A percentile compares a stretch with the other conserved stretches of the same genome.
These are phyloP conservation scores for Saxidomus purpurata DNA, from an alignment of 1,140 invertebrate genomes.

Conservation along the genomic window DNA sequence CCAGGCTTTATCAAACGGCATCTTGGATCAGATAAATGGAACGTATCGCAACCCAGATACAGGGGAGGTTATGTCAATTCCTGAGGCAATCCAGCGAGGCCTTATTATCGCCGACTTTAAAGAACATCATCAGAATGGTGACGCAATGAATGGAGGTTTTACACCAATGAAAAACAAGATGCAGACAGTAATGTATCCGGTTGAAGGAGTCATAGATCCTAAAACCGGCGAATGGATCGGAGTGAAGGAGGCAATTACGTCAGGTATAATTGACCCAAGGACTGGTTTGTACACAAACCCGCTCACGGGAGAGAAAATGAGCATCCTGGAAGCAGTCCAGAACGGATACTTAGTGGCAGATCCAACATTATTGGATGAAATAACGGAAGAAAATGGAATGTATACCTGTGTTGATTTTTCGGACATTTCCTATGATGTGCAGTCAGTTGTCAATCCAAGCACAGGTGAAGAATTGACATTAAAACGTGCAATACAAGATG, in stretches of 20 bases:
- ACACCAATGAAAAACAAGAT: constrained; percentile 73
- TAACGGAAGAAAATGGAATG: constrained; percentile 68
- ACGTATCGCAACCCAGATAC: constrained; percentile 90
- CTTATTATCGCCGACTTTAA: constrained; percentile 87
- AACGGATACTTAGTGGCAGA: constrained; percentile 82
- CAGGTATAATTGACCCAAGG: constrained; percentile 82
- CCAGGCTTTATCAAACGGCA: constrained; percentile 94
- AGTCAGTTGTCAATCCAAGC: constrained; percentile 80
- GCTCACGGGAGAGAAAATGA: constrained; percentile 82
- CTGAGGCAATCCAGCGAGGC: constrained; percentile 93
- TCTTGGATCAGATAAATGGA: constrained; percentile 93
- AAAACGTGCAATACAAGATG: constrained; percentile 80
- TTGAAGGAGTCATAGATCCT: constrained; percentile 87
- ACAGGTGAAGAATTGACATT: constrained; percentile 82
- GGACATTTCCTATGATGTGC: constrained; percentile 77
- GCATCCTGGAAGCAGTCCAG: constrained; percentile 83
- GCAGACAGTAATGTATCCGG: constrained; percentile 75
- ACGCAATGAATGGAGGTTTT: constrained; percentile 69
- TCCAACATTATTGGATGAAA: constrained; percentile 70
- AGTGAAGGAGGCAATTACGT: constrained; percentile 82
- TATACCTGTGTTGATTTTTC: constrained; percentile 80
- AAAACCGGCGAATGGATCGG: constrained; percentile 83
- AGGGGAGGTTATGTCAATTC: constrained; percentile 92
- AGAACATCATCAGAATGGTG: constrained; percentile 72
- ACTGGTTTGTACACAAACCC: constrained; percentile 84